These are phyloP conservation scores for Lagorchestes hirsutus DNA, from an alignment of 2,797 vertebrate species.

Conservation along the genomic window DNA sequence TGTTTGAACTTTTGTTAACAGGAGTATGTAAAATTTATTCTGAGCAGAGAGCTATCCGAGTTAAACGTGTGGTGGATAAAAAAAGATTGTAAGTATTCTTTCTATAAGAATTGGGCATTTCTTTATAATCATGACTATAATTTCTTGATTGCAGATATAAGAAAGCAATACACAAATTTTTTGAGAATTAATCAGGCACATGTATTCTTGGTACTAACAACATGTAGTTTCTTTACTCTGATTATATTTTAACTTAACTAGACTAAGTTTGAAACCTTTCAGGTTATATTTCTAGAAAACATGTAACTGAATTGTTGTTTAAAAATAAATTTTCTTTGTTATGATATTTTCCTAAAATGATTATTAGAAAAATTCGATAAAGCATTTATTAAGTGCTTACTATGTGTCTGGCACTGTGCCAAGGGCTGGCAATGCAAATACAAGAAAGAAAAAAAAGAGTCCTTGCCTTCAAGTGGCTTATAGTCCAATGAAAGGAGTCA, in stretches of 20 bases:
- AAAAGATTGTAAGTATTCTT: slow-evolving; percentile 94
- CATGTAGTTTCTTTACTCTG: background rate
- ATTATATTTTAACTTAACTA: background rate
- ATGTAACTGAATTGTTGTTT: no score
- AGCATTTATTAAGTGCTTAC: background rate
- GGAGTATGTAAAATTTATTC: slow-evolving; percentile 98
- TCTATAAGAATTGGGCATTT: background rate
- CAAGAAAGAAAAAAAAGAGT: background rate
- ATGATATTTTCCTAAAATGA: background rate
- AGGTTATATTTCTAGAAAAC: background rate
- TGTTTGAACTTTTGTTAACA: slow-evolving; percentile 76
- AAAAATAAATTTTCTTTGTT: background rate
- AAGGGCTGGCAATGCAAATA: background rate
- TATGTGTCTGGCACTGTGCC: background rate
- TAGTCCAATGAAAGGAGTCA: background rate
- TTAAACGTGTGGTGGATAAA: slow-evolving; percentile 96
- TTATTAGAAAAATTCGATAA: background rate
- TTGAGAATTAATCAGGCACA: background rate
- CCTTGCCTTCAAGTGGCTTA: background rate
- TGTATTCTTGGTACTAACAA: background rate
- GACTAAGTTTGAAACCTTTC: background rate
- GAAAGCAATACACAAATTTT: background rate
- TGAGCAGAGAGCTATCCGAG: slow-evolving; percentile 96
- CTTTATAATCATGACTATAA: accelerated
- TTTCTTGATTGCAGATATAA: background rate